These are phyloP conservation scores for Tokudaia tokunoshimensis DNA, from an alignment of 2,797 vertebrate species.

Conservation along the genomic window DNA sequence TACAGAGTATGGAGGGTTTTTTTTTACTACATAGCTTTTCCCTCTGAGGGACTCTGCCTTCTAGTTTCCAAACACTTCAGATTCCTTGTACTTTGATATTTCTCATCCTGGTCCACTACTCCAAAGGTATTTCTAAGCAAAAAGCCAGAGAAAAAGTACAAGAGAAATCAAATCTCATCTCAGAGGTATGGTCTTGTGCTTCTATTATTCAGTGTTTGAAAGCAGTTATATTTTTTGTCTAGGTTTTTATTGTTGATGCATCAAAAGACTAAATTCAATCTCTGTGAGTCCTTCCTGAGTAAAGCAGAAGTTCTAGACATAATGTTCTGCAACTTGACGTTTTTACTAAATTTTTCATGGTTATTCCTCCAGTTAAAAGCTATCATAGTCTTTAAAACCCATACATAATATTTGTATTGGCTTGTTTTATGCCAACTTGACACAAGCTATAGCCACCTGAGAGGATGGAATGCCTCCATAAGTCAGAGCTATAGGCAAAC, in stretches of 20 bases:
- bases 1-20: neutral
- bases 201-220: neutral
- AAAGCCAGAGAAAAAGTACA: neutral
- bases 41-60: constrained; percentile 37
- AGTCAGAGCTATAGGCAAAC: neutral
- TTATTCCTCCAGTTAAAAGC: neutral
- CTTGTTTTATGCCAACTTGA: neutral
- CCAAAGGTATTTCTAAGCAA: neutral
- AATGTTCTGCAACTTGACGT: neutral
- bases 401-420: neutral
- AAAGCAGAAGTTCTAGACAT: neutral
- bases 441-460: neutral
- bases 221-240: neutral
- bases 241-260: neutral
- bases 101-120: neutral
- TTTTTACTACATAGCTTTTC: neutral
- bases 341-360: neutral
- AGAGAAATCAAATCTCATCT: neutral
- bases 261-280: neutral
- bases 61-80: neutral
- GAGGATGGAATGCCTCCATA: too few relatives aligned
- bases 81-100: neutral
- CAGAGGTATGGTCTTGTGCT: neutral
- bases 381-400: neutral
- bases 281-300: neutral